Evolutionary conservation across 2,888 invertebrate species (phyloP), one percentile per base, ranked within the genome.

Genomic region (Camptogramma bilineatum): DNA sequence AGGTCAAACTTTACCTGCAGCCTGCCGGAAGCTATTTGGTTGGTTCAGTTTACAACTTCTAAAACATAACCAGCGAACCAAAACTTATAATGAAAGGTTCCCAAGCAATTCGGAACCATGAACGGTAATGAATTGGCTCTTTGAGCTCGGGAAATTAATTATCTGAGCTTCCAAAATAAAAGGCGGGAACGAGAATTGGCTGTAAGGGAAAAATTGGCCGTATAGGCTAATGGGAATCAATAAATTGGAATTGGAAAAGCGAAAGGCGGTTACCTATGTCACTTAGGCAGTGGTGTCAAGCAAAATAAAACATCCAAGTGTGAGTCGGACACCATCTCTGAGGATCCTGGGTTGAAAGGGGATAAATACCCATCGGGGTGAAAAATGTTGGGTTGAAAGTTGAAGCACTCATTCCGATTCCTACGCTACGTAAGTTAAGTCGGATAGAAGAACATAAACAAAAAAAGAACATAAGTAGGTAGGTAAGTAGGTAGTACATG

Each of bases 21-120:
- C 24, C 21, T 19, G 18, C 19, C 16, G 39, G 24, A 44, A 55
- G 31, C 44, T 55, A 46, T 34, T 56, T 31, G 28, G 31, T 42
- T 34, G 42, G 52, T 52, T 53, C 34, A 48, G 59, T 68, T 51
- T 59, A 52, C 73, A 75, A 76, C 73, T 78, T 77, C 70, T 67
- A 66, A 74, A 76, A 76, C 72, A 74, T 73, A 76, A 74, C 67
- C 73, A 76, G 71, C 68, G 65, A 68, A 73, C 71, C 53, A 72
- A 77, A 57, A 65, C 72, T 75, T 81, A 77, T 78, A 78, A 81
- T 78, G 75, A 76, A 75, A 73, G 72, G 66, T 70, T 73, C 72
- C 75, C 69, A 55, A 72, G 70, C 71, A 73, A 77, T 77, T 75
- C 71, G 62, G 71, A 65, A 71, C 73, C 73, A 77, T 75, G 74